Evolutionary conservation across 2,797 vertebrate genomes (phyloP).

Genomic region (Hydrophis major): DNA sequence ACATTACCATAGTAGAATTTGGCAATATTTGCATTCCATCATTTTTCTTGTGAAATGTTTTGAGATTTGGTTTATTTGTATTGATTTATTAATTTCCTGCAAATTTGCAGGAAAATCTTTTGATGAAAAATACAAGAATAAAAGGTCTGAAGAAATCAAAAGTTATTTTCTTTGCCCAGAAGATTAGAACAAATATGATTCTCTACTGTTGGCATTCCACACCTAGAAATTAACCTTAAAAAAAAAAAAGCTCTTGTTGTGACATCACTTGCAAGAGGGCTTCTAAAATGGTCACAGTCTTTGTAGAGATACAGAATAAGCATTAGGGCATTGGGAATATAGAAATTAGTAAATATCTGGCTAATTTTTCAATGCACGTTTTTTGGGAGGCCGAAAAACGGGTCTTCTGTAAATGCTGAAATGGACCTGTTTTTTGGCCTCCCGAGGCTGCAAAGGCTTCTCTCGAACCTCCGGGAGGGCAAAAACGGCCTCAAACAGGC

Average conservation of each 20-base stretch:
- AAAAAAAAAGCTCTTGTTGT: not conserved
- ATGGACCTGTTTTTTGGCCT: too few species aligned
- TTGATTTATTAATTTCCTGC: not conserved
- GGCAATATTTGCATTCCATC: not conserved
- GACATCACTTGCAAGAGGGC: not conserved
- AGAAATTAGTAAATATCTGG: not conserved
- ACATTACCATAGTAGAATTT: not conserved
- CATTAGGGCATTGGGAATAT: not conserved
- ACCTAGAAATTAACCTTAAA: not conserved
- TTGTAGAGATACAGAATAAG: not conserved
- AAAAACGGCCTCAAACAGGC: too few species aligned
- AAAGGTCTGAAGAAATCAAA: not conserved
- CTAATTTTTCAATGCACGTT: not conserved
- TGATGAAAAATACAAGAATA: not conserved
- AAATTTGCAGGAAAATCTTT: not conserved
- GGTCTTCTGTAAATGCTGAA: too few species aligned
- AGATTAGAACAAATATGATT: not conserved
- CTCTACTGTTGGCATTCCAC: not conserved
- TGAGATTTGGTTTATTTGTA: not conserved
- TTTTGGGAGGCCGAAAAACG: too few species aligned
- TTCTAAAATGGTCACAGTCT: not conserved
- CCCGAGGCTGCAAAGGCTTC: too few species aligned
- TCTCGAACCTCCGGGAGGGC: too few species aligned
- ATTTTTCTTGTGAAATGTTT: not conserved
- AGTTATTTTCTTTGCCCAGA: not conserved